phyloP scores from a whole-genome alignment of 2,888 invertebrate genomes.

The Nebria brevicollis region DNA sequence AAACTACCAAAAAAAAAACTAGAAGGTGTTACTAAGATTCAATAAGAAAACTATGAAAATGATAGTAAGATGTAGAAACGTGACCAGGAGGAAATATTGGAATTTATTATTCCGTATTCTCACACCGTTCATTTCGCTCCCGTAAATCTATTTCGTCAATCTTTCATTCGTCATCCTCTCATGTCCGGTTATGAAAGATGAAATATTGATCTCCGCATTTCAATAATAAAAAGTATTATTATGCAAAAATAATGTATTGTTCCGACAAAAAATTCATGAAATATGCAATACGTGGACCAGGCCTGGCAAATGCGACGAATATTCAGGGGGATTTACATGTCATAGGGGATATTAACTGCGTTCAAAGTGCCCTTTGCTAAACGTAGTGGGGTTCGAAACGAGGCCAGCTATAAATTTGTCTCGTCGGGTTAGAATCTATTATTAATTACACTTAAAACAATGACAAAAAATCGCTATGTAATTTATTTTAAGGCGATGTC shows the following conservation, averaged over 20 bases:
- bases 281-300: neutral
- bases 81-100: too few relatives aligned
- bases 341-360: neutral
- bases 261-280: neutral
- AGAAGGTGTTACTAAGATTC: too few relatives aligned
- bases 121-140: too few relatives aligned
- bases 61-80: too few relatives aligned
- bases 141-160: too few relatives aligned
- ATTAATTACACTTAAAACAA: neutral
- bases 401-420: neutral
- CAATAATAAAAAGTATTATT: neutral
- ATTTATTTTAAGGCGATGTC: too few relatives aligned
- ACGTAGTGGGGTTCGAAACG: neutral
- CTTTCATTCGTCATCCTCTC: too few relatives aligned
- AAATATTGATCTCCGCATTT: neutral
- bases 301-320: neutral
- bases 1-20: too few relatives aligned
- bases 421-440: neutral
- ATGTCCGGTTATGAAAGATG: neutral
- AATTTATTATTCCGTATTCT: too few relatives aligned
- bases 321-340: neutral
- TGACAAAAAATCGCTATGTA: too few relatives aligned
- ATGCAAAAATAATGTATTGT: neutral
- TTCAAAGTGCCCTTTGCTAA: neutral
- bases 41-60: too few relatives aligned